Conservation (phyloP, 2,113 vertebrate species). For the Onychostruthus taczanowskii region DNA sequence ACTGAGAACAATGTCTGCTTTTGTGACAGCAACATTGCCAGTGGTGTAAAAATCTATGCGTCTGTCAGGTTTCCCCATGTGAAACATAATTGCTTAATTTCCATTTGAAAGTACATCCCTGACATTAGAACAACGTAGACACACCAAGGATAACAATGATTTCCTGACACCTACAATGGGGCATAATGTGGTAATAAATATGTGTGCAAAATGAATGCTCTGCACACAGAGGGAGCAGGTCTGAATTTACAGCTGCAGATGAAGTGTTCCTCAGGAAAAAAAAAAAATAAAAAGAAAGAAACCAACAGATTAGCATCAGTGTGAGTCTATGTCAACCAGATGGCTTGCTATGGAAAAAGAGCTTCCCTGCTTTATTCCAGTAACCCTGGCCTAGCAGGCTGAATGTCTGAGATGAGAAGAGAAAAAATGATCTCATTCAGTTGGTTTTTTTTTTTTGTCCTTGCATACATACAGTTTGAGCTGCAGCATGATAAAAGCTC, state of each 20-base stretch:
- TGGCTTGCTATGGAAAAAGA: slow-evolving; percentile 66
- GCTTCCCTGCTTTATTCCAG: slow-evolving; percentile 63
- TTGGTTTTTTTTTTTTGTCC: slow-evolving; percentile 11
- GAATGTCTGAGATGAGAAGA: slow-evolving; percentile 48
- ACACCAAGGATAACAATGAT: slow-evolving; percentile 71
- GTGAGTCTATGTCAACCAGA: slow-evolving; percentile 73
- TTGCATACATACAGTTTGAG: slow-evolving; percentile 13
- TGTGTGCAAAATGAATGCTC: slow-evolving; percentile 54
- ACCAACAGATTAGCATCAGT: slow-evolving; percentile 71
- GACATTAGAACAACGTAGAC: slow-evolving; percentile 68
- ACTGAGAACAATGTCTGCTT: slow-evolving; percentile 61
- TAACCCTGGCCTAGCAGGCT: slow-evolving; percentile 54
- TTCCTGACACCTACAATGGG: slow-evolving; percentile 72
- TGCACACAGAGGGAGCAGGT: slow-evolving; percentile 39
- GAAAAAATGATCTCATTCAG: slow-evolving; percentile 69
- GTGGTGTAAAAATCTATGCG: slow-evolving; percentile 73
- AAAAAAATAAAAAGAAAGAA: slow-evolving; percentile 59
- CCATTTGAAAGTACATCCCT: slow-evolving; percentile 79
- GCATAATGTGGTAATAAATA: slow-evolving; percentile 62
- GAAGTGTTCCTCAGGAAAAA: slow-evolving; percentile 64
- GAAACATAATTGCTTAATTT: slow-evolving; percentile 80
- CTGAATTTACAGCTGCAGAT: slow-evolving; percentile 74
- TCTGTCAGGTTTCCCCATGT: slow-evolving; percentile 75
- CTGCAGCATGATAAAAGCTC: slow-evolving; percentile 15
- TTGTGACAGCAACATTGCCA: slow-evolving; percentile 69